Conservation (phyloP, 2,113 vertebrate genomes). For the Mobula hypostoma region DNA sequence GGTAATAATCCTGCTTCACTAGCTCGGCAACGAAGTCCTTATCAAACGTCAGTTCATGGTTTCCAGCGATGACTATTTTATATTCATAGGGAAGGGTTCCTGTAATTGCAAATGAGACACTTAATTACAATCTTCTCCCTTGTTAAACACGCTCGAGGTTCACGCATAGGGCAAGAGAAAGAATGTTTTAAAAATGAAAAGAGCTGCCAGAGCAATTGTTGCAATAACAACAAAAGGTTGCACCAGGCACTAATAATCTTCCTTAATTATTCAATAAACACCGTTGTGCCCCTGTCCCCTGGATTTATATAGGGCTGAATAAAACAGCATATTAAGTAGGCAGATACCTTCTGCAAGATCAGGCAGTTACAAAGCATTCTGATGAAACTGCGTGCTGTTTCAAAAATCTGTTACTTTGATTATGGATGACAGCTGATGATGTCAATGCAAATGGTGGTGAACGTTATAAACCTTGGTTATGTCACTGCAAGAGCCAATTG, state of each 20-base stretch:
- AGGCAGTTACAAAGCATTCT: background rate
- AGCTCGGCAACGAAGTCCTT: constrained; percentile 99
- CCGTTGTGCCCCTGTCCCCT: background rate
- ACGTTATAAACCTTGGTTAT: background rate
- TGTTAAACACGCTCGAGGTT: constrained; percentile 13
- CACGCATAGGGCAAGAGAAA: constrained; percentile 8
- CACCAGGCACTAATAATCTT: background rate
- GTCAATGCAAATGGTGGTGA: background rate
- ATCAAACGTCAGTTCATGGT: constrained; percentile 98
- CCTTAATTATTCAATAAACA: constrained; percentile 1
- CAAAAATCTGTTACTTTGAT: background rate
- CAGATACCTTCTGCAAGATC: background rate
- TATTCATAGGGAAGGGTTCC: constrained; percentile 93
- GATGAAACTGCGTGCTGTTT: background rate
- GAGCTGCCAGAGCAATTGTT: background rate
- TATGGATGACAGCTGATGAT: background rate
- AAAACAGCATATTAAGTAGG: background rate
- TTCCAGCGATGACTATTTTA: constrained; percentile 98
- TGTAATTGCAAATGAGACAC: constrained; percentile 53
- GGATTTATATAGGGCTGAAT: background rate
- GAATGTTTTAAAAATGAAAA: background rate
- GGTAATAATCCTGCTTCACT: constrained; percentile 99
- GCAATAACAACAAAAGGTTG: constrained; percentile 34
- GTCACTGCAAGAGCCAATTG: background rate
- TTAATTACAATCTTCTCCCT: constrained; percentile 33